Percentiles rank a stretch among this genome's conserved stretches.
phyloP scores from a whole-genome alignment of 2,797 vertebrate genomes.

The Trichosurus vulpecula region DNA sequence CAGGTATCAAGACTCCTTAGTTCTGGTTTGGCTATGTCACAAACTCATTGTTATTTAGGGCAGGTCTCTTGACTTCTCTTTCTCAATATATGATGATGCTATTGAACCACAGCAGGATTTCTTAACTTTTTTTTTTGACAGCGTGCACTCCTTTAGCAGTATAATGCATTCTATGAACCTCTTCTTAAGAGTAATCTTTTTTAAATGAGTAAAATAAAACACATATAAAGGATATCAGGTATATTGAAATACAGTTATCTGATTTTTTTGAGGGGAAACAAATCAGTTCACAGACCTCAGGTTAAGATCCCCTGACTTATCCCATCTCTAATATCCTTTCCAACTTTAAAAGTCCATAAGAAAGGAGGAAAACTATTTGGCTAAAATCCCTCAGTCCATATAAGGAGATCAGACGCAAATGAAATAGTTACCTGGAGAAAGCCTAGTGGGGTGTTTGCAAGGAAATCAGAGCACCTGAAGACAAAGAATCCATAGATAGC shows the following conservation, averaged over 20 bases:
- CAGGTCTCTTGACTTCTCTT: background rate
- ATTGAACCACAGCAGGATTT: background rate
- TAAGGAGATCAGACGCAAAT: background rate
- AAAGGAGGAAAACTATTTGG: background rate
- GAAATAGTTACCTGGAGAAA: constrained; percentile 46
- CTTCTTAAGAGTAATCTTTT: background rate
- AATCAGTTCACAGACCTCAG: background rate
- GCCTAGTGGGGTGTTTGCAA: constrained; percentile 52
- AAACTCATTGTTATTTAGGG: background rate
- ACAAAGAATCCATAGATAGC: constrained; percentile 13
- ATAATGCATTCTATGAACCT: background rate
- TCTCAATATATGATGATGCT: background rate
- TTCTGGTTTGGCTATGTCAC: background rate
- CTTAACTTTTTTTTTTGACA: background rate
- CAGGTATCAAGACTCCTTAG: background rate
- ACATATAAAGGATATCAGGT: background rate
- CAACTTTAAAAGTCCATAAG: background rate
- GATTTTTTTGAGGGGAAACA: background rate
- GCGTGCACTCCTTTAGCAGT: background rate
- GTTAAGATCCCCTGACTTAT: background rate
- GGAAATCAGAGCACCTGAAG: constrained; percentile 57
- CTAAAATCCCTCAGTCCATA: constrained; percentile 12
- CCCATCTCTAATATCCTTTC: background rate
- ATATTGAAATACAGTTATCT: background rate
- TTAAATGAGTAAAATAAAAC: background rate